Evolutionary conservation across 2,113 vertebrate species (phyloP).

Genomic region (Eleginops maclovinus): DNA sequence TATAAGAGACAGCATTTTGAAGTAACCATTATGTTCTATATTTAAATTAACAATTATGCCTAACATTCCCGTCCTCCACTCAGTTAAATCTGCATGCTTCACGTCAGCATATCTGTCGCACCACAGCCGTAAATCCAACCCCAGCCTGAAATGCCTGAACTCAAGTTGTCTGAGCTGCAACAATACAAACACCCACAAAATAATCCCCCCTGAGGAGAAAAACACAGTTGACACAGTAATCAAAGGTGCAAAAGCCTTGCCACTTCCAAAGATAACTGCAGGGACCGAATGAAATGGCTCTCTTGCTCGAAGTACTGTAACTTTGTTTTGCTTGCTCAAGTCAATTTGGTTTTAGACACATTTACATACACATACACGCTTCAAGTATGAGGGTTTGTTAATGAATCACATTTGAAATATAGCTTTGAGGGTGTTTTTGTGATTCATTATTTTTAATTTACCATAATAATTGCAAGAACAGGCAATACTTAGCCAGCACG

Average conservation of each 20-base stretch:
- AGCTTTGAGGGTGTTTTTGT: not conserved
- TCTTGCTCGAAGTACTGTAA: conserved; percentile 13
- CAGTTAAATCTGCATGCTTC: conserved; percentile 17
- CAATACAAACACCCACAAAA: conserved; percentile 24
- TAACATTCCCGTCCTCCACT: not conserved
- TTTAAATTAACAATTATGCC: not conserved
- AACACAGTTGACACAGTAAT: conserved; percentile 24
- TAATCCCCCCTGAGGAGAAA: conserved; percentile 20
- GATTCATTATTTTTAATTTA: conserved; percentile 31
- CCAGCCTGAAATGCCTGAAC: conserved; percentile 9
- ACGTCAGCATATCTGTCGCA: conserved; percentile 29
- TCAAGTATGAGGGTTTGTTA: not conserved
- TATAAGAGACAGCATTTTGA: not conserved
- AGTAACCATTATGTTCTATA: not conserved
- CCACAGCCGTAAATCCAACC: not conserved
- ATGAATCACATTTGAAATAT: not conserved
- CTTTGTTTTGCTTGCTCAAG: not conserved
- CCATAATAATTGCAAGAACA: conserved; percentile 3
- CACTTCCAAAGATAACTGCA: conserved; percentile 7
- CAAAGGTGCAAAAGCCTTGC: conserved; percentile 31
- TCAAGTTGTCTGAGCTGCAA: conserved; percentile 10
- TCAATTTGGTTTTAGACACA: conserved; percentile 8
- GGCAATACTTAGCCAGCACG: conserved; percentile 11
- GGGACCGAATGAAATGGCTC: conserved; percentile 3
- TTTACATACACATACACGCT: not conserved